phyloP scores from a whole-genome alignment of 1,140 invertebrate genomes.

The Hermetia illucens region DNA sequence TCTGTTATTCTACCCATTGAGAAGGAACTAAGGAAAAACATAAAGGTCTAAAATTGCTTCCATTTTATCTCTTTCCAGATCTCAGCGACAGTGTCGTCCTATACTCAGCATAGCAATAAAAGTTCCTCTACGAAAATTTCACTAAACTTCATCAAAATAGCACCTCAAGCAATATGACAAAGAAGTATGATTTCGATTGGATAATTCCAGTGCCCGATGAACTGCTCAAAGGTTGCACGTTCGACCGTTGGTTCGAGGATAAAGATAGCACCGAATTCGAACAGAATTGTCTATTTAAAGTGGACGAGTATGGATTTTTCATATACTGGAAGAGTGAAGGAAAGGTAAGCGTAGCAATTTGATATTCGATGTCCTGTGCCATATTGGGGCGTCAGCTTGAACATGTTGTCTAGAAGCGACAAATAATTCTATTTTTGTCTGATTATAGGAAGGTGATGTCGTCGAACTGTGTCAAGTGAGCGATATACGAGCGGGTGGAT shows the following conservation, averaged over 20 bases:
- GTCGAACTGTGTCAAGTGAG: constrained; percentile 95
- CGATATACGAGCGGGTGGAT: constrained; percentile 79
- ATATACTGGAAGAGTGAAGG: constrained; percentile 98
- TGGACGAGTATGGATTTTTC: constrained; percentile 98
- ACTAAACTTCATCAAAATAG: too few relatives aligned
- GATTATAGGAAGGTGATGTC: constrained; percentile 83
- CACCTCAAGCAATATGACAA: constrained; percentile 93
- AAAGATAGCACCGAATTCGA: constrained; percentile 84
- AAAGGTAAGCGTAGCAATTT: constrained; percentile 45
- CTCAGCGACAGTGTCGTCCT: too few relatives aligned
- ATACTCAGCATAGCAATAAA: too few relatives aligned
- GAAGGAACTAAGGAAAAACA: too few relatives aligned
- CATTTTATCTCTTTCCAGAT: too few relatives aligned
- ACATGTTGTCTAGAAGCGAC: not conserved
- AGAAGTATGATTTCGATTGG: constrained; percentile 98
- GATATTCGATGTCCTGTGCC: not conserved
- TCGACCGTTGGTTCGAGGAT: constrained; percentile 96
- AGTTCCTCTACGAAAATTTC: too few relatives aligned
- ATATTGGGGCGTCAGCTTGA: not conserved
- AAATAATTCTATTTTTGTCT: constrained; percentile 14
- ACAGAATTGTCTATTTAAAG: constrained; percentile 78
- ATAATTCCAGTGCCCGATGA: constrained; percentile 80
- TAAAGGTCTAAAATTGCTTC: too few relatives aligned
- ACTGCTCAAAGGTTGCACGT: constrained; percentile 59
- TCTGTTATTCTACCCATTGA: too few relatives aligned